Conservation (phyloP, 2,888 invertebrate species). For the Polyploca ridens region DNA sequence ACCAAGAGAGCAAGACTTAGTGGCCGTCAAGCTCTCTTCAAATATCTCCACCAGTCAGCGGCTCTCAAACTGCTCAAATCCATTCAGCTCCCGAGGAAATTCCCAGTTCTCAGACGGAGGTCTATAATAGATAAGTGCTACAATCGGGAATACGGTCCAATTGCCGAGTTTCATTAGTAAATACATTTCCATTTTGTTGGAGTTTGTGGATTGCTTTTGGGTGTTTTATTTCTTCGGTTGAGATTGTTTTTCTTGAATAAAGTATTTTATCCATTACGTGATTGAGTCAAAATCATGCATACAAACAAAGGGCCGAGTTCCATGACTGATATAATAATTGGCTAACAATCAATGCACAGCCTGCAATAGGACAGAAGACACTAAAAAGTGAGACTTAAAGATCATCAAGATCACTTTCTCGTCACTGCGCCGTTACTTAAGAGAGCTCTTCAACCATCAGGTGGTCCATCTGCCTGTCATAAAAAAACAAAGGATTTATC, state of each 20-base stretch:
- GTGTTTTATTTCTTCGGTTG: not conserved
- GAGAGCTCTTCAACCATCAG: too few species aligned
- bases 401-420: too few species aligned
- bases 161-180: slow-evolving; percentile 1
- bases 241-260: not conserved
- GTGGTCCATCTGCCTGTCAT: too few species aligned
- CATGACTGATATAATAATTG: too few species aligned
- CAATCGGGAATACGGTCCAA: not conserved
- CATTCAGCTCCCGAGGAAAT: not conserved
- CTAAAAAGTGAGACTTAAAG: too few species aligned
- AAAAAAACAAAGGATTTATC: too few species aligned
- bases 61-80: not conserved
- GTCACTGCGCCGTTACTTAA: too few species aligned
- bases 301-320: too few species aligned
- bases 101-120: not conserved
- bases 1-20: not conserved
- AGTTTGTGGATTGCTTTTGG: slow-evolving; percentile 1
- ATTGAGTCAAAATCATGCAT: too few species aligned
- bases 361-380: too few species aligned
- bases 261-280: not conserved
- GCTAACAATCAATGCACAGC: too few species aligned
- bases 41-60: not conserved
- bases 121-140: not conserved
- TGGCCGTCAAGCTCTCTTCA: not conserved
- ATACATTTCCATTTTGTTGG: not conserved